Percentiles rank a stretch among this genome's conserved stretches.
phyloP scores from a whole-genome alignment of 2,797 vertebrate species.

The Cynodonichthys magdalenae region DNA sequence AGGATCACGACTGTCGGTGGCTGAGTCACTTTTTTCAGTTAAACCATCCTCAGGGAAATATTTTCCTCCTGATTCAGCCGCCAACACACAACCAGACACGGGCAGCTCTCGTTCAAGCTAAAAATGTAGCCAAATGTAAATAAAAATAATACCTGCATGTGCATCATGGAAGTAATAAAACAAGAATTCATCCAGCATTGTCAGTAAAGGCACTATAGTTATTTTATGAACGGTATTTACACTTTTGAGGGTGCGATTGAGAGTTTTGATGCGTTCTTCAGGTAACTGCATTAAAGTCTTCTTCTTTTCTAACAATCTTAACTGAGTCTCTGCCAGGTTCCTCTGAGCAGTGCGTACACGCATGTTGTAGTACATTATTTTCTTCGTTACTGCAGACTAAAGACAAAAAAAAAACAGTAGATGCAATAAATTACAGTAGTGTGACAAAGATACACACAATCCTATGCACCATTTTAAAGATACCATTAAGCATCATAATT shows the following conservation, averaged over 20 bases:
- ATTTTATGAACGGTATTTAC: constrained; percentile 70
- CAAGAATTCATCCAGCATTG: neutral
- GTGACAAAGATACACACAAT: no score
- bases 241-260: constrained; percentile 81
- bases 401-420: neutral
- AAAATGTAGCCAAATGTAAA: constrained; percentile 28
- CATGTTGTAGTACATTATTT: constrained; percentile 94
- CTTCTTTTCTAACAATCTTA: constrained; percentile 80
- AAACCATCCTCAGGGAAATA: constrained; percentile 20
- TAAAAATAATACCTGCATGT: neutral
- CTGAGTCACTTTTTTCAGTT: constrained; percentile 27
- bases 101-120: constrained; percentile 82
- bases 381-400: constrained; percentile 89
- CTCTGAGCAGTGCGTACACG: constrained; percentile 81
- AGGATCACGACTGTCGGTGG: constrained; percentile 49
- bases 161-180: neutral
- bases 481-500: no score
- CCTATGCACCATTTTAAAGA: no score
- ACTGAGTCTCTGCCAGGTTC: constrained; percentile 75
- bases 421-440: no score
- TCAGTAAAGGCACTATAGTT: neutral
- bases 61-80: constrained; percentile 24
- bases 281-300: constrained; percentile 78
- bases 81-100: constrained; percentile 26
- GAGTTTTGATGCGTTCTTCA: constrained; percentile 80